Evolutionary conservation across 2,888 invertebrate species (phyloP), one percentile per base, ranked within the genome.

Genomic region (Glyphotaelius pellucidus): DNA sequence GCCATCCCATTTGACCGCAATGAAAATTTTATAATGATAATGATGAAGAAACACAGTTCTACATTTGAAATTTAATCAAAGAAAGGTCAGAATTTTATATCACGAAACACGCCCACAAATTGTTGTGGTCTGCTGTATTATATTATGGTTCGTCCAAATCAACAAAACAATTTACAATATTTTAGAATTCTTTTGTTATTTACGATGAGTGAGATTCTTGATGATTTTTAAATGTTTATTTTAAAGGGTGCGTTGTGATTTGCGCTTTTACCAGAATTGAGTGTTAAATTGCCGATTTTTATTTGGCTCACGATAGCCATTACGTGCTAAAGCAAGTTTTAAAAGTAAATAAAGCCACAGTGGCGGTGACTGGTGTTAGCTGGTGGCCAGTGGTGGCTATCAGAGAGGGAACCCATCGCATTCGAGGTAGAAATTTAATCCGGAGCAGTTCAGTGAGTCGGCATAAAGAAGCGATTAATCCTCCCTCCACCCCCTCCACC

Each of bases 401-500:
- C 15, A 19, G 19, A 2, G 67, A 67, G 67, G 67, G 25, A 67
- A 67, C 67, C 67, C 25, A 67, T 25, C 67, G 67, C 25, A 67
- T 25, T 67, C 67, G 67, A 67, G 67, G 67, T 67, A 67, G 67
- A 86, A 42, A 86, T 86, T 86, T 86, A 86, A 86, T 88, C 67
- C 31, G 32, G 88, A 88, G 32, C 88, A 67, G 67, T 88, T 88
- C 88, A 88, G 88, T 88, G 88, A 88, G 88, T 88, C 32, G 88
- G 67, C 88, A 88, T 88, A 88, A 88, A 88, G 88, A n/a, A 31
- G 88, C 79, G 88, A 88, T 88, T 88, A 88, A 88, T 88, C n/a
- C 86, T 42, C 38, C 9, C 86, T 11, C 42, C 25, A 52, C 19
- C n/a, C 38, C 9, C 86, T 11, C 42, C 25, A 52, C 85, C 42